Conservation (phyloP, 1,140 invertebrate genomes). For the Diprion similis region DNA sequence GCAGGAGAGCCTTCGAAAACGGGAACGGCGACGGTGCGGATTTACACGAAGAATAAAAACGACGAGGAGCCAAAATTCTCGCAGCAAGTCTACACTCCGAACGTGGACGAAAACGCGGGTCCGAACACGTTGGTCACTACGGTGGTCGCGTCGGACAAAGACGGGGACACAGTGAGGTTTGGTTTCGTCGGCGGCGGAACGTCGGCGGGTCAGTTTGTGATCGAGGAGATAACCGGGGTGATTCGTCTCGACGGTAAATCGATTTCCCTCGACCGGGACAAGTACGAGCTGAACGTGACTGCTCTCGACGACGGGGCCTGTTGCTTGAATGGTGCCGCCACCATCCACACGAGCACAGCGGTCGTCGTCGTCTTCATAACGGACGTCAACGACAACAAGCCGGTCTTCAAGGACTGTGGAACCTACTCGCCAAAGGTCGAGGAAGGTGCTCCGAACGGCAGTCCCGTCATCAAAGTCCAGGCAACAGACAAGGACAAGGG, state of each 20-base stretch:
- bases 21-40: slow-evolving; percentile 88
- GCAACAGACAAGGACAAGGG: slow-evolving; percentile 95
- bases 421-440: slow-evolving; percentile 92
- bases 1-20: slow-evolving; percentile 86
- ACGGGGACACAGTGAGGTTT: slow-evolving; percentile 93
- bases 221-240: slow-evolving; percentile 94
- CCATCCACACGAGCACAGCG: slow-evolving; percentile 91
- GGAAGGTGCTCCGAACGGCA: slow-evolving; percentile 91
- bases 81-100: slow-evolving; percentile 94
- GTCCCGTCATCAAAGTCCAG: slow-evolving; percentile 91
- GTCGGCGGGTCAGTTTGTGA: slow-evolving; percentile 90
- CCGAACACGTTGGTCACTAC: slow-evolving; percentile 93
- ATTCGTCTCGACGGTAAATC: slow-evolving; percentile 86
- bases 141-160: slow-evolving; percentile 94
- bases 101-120: slow-evolving; percentile 94
- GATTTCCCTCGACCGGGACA: slow-evolving; percentile 85
- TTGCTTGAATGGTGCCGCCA: slow-evolving; percentile 84
- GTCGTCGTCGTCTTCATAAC: slow-evolving; percentile 96
- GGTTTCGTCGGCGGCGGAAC: slow-evolving; percentile 92
- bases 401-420: slow-evolving; percentile 90
- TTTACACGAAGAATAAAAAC: slow-evolving; percentile 96
- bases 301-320: slow-evolving; percentile 94
- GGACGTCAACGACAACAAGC: slow-evolving; percentile 95
- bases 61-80: slow-evolving; percentile 96
- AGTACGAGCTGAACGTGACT: slow-evolving; percentile 94